These are phyloP conservation scores for Toxotes chatareus DNA, from an alignment of 2,113 vertebrate genomes.

Conservation along the genomic window DNA sequence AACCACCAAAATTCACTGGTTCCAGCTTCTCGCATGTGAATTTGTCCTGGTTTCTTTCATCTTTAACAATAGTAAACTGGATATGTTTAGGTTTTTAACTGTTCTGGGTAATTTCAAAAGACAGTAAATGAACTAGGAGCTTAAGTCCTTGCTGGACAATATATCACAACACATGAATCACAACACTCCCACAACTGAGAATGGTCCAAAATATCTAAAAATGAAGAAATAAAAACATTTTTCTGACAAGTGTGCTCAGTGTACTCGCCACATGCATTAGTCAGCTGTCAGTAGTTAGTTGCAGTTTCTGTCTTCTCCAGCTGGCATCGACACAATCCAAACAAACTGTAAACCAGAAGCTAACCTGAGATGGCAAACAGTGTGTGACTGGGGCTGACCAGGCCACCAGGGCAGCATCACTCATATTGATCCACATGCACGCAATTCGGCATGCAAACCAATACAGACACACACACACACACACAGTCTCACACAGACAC, in stretches of 20 bases:
- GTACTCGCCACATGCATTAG: not conserved
- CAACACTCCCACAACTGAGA: too few species aligned
- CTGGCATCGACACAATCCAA: not conserved
- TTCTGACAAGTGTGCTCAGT: not conserved
- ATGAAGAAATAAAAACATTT: too few species aligned
- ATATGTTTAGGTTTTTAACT: too few species aligned
- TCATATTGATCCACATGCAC: slow-evolving; percentile 39
- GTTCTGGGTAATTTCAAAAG: too few species aligned
- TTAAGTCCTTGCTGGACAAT: too few species aligned
- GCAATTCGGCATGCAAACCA: not conserved
- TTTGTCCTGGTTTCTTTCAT: not conserved
- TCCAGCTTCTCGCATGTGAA: not conserved
- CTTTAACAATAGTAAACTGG: not conserved
- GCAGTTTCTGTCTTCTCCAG: not conserved
- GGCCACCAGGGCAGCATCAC: slow-evolving; percentile 10
- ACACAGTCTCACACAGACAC: not conserved
- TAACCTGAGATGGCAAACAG: not conserved
- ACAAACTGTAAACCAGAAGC: slow-evolving; percentile 4
- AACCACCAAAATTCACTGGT: not conserved
- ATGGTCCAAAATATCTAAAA: too few species aligned
- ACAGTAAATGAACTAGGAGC: too few species aligned
- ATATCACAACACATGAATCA: too few species aligned
- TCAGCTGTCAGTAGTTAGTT: not conserved
- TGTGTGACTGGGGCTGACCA: not conserved
- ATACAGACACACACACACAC: not conserved